Evolutionary conservation across 2,797 vertebrate species (phyloP).

Genomic region (Sebastes hubbsi): DNA sequence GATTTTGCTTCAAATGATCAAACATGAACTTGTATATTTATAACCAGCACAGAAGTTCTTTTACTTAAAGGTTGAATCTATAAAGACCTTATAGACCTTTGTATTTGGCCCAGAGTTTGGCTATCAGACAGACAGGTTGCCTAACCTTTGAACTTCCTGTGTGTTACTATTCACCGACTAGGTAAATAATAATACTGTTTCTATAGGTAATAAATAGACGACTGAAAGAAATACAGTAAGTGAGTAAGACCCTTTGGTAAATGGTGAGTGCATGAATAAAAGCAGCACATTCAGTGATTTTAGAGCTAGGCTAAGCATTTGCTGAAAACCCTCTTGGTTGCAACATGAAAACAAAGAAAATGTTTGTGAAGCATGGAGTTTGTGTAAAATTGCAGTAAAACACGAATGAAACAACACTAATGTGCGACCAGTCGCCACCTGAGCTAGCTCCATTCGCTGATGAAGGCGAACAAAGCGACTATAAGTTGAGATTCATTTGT

Average conservation of each 20-base stretch:
- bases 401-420: neutral
- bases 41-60: neutral
- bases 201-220: no score
- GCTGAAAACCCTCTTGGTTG: neutral
- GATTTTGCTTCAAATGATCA: neutral
- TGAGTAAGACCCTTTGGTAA: neutral
- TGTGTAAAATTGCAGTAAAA: neutral
- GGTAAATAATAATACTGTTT: neutral
- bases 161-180: neutral
- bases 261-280: neutral
- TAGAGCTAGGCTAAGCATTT: neutral
- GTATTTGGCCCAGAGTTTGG: neutral
- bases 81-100: neutral
- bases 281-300: neutral
- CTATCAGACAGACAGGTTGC: neutral
- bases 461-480: no score
- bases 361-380: neutral
- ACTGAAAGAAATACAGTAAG: neutral
- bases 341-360: neutral
- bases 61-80: neutral
- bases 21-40: neutral
- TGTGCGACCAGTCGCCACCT: no score
- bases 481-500: no score
- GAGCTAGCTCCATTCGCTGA: neutral
- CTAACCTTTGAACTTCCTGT: neutral